Percentiles rank a stretch among this genome's conserved stretches.
These are phyloP conservation scores for Eurytoma adleriae DNA, from an alignment of 2,888 invertebrate genomes.

Conservation along the genomic window DNA sequence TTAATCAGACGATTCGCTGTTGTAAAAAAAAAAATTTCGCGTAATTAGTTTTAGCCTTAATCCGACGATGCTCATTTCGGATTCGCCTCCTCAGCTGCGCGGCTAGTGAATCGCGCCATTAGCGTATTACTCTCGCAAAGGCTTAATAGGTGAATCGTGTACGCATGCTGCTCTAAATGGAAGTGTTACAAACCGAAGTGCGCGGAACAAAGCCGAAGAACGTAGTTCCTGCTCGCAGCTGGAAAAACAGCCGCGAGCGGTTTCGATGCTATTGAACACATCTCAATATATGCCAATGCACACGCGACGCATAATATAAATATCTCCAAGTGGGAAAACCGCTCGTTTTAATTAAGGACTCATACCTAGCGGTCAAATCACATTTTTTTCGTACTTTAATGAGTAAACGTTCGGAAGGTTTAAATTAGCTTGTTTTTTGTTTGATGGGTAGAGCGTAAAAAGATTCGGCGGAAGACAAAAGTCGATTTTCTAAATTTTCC, in stretches of 20 bases:
- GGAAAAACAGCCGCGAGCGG: not conserved
- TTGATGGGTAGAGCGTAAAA: too few relatives aligned
- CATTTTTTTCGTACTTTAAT: too few relatives aligned
- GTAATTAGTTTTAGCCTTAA: constrained; percentile 39
- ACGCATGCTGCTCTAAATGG: constrained; percentile 36
- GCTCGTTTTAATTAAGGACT: too few relatives aligned
- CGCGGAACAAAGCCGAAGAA: constrained; percentile 36
- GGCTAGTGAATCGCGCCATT: constrained; percentile 55
- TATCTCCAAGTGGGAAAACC: too few relatives aligned
- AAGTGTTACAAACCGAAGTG: constrained; percentile 16
- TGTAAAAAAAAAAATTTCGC: constrained; percentile 10
- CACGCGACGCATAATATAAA: too few relatives aligned
- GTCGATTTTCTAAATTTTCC: too few relatives aligned
- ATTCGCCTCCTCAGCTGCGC: constrained; percentile 58
- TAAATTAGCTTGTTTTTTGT: too few relatives aligned
- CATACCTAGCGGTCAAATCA: too few relatives aligned
- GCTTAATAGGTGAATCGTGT: constrained; percentile 41
- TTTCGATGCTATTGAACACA: not conserved
- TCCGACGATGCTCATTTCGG: not conserved
- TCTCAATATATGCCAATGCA: too few relatives aligned
- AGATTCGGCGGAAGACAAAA: too few relatives aligned
- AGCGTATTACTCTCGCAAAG: constrained; percentile 27
- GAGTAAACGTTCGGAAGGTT: too few relatives aligned
- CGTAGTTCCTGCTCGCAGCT: constrained; percentile 15
- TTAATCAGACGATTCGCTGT: too few relatives aligned